Base-by-base conservation (phyloP, 2,888 invertebrate genomes). In the Lamellibrachia satsuma region DNA sequence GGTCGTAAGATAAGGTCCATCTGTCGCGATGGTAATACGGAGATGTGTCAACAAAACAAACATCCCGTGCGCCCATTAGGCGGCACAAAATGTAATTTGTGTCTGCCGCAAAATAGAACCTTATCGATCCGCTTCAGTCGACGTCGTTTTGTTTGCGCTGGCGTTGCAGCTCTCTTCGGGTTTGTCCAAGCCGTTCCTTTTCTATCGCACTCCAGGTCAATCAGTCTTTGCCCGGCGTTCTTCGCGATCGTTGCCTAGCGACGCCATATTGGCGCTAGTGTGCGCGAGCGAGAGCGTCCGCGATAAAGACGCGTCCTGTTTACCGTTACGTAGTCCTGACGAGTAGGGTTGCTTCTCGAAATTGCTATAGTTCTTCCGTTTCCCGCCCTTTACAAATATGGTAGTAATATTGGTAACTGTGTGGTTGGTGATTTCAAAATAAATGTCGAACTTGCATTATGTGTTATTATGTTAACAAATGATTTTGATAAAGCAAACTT, bases 221-320 rank as follows among this genome's bases (percentile, higher is more conserved):
- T 75, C 75, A 75, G 75, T 22, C 75, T 75, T 75, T 75, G 6
- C 22, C 75, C 75, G 55, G 75, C 75, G 75, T 75, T 75, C 75
- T 75, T 75, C 75, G 75, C 75, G 75, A 75, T 15, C 75, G 75
- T 75, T 75, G 75, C 75, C 75, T 75, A 75, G 75, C 75, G 75
- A 75, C 75, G 75, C 75, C 75, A 22, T 75, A 75, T 75, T 75
- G 75, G 75, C 75, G 75, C 75, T 11, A 75, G 15, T 22, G 75
- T 22, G 22, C 75, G 22, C 75, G 75, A 3, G 75, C 75, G 3
- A 15, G 75, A 75, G 15, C 75, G 22, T n/a, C 1, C 75, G 75
- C 75, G 22, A 2, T 22, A 15, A 15, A n/a, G 15, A 9, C 55
- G 9, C 8, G 55, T 55, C 55, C 7, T 9, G 55, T 55, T 9